Percentiles rank a stretch among this genome's conserved stretches.
These are phyloP conservation scores for Acrocera orbiculus DNA, from an alignment of 2,888 invertebrate species.

Conservation along the genomic window DNA sequence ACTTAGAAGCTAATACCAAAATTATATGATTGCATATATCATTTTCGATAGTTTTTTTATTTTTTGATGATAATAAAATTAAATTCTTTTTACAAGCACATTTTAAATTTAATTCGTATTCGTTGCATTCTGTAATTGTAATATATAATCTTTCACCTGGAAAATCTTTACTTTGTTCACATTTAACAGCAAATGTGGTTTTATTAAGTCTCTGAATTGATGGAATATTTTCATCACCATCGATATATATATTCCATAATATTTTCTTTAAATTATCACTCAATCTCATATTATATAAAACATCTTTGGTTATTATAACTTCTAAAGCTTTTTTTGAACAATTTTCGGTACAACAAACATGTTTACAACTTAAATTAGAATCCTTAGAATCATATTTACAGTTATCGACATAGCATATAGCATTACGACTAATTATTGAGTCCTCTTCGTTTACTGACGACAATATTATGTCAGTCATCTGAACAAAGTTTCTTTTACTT, in stretches of 20 bases:
- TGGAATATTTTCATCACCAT: constrained; percentile 17
- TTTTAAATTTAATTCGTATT: constrained; percentile 14
- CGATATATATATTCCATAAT: constrained; percentile 23
- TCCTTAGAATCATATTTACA: constrained; percentile 19
- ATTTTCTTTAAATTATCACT: constrained; percentile 19
- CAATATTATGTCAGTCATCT: constrained; percentile 31
- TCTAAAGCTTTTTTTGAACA: constrained; percentile 18
- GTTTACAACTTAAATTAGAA: constrained; percentile 19
- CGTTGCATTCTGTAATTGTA: constrained; percentile 16
- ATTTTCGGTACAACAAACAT: constrained; percentile 16
- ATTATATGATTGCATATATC: constrained; percentile 29
- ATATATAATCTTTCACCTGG: constrained; percentile 25
- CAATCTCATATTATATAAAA: constrained; percentile 25
- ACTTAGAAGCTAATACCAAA: constrained; percentile 22
- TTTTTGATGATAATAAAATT: constrained; percentile 21
- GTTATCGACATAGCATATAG: constrained; percentile 20
- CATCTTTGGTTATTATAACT: constrained; percentile 19
- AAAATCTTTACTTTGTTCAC: constrained; percentile 20
- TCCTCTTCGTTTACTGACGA: constrained; percentile 26
- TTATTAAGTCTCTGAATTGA: constrained; percentile 24
- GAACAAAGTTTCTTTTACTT: constrained; percentile 57
- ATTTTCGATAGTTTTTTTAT: constrained; percentile 22
- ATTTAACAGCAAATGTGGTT: constrained; percentile 24
- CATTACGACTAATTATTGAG: constrained; percentile 20
- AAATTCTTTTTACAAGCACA: constrained; percentile 28